These are phyloP conservation scores for Sycophaga agraensis DNA, from an alignment of 1,140 invertebrate species.

Conservation along the genomic window DNA sequence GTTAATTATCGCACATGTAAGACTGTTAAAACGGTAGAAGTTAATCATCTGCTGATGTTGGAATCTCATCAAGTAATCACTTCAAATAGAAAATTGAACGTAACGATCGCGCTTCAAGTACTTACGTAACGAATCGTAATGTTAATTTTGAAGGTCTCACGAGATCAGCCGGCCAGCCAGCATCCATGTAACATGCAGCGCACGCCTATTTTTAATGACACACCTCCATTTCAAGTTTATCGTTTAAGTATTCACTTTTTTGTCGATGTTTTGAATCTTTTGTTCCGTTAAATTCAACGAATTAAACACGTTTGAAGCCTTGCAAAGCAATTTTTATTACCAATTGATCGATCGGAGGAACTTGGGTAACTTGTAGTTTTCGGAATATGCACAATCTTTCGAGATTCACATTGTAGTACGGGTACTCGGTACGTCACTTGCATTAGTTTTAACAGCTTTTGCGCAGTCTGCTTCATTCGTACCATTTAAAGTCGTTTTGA, in stretches of 20 bases:
- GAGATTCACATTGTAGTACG: too few species aligned
- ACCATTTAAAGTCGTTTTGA: too few species aligned
- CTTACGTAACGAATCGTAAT: constrained; percentile 18
- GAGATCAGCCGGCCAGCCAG: not conserved
- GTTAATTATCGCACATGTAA: too few species aligned
- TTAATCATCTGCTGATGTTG: not conserved
- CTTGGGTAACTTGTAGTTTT: too few species aligned
- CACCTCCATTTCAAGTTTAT: constrained; percentile 4
- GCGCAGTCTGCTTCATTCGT: too few species aligned
- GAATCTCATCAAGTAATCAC: constrained; percentile 13
- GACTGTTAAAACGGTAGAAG: not conserved
- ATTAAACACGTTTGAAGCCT: too few species aligned
- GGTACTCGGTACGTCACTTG: too few species aligned
- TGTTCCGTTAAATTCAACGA: not conserved
- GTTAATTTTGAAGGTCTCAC: constrained; percentile 19
- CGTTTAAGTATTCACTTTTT: not conserved
- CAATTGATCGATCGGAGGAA: not conserved
- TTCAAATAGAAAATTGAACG: constrained; percentile 12
- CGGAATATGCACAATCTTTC: too few species aligned
- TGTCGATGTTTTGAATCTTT: not conserved
- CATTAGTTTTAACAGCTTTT: too few species aligned
- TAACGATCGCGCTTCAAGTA: constrained; percentile 2
- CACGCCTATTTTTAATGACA: constrained; percentile 6
- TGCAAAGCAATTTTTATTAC: not conserved
- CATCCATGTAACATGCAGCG: not conserved